Percentiles rank a stretch among this genome's conserved stretches.
Evolutionary conservation across 2,113 vertebrate species (phyloP).

Genomic region (Saguinus imperator): DNA sequence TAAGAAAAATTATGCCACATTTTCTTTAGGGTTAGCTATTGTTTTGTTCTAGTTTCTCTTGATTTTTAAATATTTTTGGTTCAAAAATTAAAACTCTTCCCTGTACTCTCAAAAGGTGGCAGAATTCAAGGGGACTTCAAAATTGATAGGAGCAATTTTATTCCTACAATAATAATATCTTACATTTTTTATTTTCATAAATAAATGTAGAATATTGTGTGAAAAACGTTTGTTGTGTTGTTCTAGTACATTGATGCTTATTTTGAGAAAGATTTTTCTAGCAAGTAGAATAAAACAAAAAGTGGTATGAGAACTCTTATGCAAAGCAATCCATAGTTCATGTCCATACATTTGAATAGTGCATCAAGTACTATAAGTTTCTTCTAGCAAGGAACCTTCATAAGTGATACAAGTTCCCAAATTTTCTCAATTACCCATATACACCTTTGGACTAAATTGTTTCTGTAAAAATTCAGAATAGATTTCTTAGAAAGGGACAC

Average conservation of each 20-base stretch:
- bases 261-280: not conserved
- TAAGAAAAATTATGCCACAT: not conserved
- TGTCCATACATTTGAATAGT: not conserved
- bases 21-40: not conserved
- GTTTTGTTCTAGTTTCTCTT: not conserved
- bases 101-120: not conserved
- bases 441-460: not conserved
- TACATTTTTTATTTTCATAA: not conserved
- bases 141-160: not conserved
- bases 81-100: not conserved
- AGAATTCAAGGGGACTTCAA: not conserved
- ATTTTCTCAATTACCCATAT: not conserved
- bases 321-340: not conserved
- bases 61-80: not conserved
- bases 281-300: not conserved
- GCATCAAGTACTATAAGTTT: not conserved
- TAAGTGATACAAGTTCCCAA: not conserved
- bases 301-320: not conserved
- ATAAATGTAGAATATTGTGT: not conserved
- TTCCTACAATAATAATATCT: not conserved
- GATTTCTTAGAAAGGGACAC: not conserved
- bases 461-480: not conserved
- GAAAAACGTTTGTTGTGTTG: not conserved
- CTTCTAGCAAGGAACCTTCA: not conserved
- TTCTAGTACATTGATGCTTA: not conserved